Percentiles rank a stretch among this genome's conserved stretches.
phyloP scores from a whole-genome alignment of 2,797 vertebrate species.

The Gambelia wislizenii region DNA sequence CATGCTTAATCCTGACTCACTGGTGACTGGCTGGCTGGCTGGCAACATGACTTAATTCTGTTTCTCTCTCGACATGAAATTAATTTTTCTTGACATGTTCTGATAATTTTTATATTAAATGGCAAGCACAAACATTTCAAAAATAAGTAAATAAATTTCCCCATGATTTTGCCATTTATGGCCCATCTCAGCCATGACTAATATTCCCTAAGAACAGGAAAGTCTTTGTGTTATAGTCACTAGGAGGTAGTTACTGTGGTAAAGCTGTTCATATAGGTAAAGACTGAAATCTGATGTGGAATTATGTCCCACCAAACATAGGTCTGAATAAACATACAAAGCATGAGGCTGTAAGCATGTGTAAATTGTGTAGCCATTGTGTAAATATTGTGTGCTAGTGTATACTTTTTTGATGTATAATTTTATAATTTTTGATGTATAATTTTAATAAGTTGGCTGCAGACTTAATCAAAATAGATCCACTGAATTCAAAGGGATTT shows the following conservation, averaged over 20 bases:
- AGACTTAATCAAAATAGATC: too few relatives aligned
- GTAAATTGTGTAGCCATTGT: background rate
- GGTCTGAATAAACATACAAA: background rate
- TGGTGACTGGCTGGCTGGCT: too few relatives aligned
- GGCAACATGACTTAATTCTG: background rate
- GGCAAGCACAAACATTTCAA: background rate
- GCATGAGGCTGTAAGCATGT: background rate
- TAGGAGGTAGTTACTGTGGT: background rate
- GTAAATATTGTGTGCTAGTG: background rate
- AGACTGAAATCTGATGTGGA: background rate
- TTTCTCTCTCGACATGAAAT: background rate
- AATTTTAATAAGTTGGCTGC: background rate
- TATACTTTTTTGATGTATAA: too few relatives aligned
- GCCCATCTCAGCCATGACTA: background rate
- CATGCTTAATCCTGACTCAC: background rate
- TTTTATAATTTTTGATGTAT: too few relatives aligned
- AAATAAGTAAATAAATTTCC: background rate
- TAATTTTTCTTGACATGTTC: background rate
- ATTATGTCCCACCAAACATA: background rate
- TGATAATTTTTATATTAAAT: background rate
- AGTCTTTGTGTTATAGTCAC: background rate
- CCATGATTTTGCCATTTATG: background rate
- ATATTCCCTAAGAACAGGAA: background rate
- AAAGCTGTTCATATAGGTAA: background rate
- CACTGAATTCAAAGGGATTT: too few relatives aligned